These are phyloP conservation scores for Sisyra nigra DNA, from an alignment of 2,888 invertebrate species.

Conservation along the genomic window DNA sequence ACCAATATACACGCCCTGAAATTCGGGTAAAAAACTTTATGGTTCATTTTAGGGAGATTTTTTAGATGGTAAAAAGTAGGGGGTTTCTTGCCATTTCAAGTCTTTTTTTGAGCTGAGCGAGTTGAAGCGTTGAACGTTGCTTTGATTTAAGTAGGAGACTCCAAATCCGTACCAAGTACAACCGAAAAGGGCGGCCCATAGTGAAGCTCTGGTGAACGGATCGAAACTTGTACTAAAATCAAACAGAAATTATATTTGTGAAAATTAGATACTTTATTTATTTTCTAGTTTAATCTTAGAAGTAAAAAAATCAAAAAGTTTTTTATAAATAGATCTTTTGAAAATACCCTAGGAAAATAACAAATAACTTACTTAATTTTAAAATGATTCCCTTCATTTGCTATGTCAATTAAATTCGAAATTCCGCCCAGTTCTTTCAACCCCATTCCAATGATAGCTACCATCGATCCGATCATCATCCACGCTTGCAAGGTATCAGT, in stretches of 20 bases:
- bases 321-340: too few relatives aligned
- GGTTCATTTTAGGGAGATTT: not conserved
- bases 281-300: too few relatives aligned
- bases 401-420: not conserved
- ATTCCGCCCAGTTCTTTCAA: not conserved
- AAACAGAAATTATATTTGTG: too few relatives aligned
- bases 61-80: not conserved
- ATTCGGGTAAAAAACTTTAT: too few relatives aligned
- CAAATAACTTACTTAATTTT: not conserved
- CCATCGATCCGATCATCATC: constrained; percentile 1
- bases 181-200: not conserved
- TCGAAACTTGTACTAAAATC: not conserved
- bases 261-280: too few relatives aligned
- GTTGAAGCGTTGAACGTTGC: not conserved
- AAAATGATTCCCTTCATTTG: not conserved
- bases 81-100: not conserved
- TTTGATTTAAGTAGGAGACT: not conserved
- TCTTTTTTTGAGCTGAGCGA: not conserved
- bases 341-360: not conserved
- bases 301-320: too few relatives aligned
- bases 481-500: not conserved
- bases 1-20: not conserved
- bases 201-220: not conserved
- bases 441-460: not conserved
- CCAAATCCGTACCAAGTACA: not conserved